Base-by-base conservation (phyloP, 1,140 invertebrate genomes). In the Drosophila nasuta region DNA sequence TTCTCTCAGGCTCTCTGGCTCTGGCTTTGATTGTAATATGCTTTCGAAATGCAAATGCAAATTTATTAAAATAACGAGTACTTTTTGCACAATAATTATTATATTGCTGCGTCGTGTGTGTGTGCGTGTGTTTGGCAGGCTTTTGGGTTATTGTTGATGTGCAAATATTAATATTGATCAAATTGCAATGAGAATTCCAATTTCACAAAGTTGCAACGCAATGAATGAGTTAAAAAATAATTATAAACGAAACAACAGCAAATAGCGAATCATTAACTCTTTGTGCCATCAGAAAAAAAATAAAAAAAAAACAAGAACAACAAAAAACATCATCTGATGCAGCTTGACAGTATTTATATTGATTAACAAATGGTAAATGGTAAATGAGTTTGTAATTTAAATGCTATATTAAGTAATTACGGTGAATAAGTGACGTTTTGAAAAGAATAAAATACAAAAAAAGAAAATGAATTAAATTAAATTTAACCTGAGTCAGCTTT, bases 381-480 rank as follows among this genome's bases (percentile, higher is more conserved):
- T 43, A 72, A 69, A 73, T 79, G 73, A 74, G 82, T 82, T 82
- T 86, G 82, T 86, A 87, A 86, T 86, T 87, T 82, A 86, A 79
- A 79, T 54, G 79, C 67, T 79, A 79, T 86, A 73, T 52, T 86
- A 86, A 86, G 82, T 79, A 76, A 77, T 82, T 74, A 75, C 67
- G 48, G 66, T 60, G 49, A 69, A 66, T 65, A 73, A 72, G 25
- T 54, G 28, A 7, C 28, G 30, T 54, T 54, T 28, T 11, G 11
- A 57, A 59, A 11, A 10, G 20, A 43, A 63, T 48, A 57, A 41
- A 58, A 64, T 41, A 64, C 28, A 52, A 62, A 66, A 45, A 68
- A 52, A n/a, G 17, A 76, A 66, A 70, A 72, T 72, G 35, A 77
- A 57, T 71, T 43, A 75, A 33, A 64, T 70, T 51, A 58, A 30